phyloP scores from a whole-genome alignment of 1,140 invertebrate genomes.

The Alviniconcha marisindica region DNA sequence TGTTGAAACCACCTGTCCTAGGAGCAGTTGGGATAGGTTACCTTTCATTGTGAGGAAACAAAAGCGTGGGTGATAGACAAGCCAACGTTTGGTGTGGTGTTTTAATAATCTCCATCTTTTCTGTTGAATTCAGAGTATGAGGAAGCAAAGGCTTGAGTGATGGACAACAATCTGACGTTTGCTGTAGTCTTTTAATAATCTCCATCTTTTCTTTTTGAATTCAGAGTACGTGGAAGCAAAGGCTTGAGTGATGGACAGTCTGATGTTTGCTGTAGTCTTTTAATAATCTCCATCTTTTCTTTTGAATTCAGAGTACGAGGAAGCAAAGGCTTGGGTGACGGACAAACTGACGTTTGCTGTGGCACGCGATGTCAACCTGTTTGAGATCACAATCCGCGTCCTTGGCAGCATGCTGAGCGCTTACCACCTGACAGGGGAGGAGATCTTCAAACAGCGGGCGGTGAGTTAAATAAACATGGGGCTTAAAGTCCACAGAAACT shows the following conservation, averaged over 20 bases:
- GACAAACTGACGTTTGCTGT: constrained; percentile 84
- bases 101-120: no score
- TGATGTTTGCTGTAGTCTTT: no score
- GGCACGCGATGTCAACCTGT: constrained; percentile 94
- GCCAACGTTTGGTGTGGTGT: no score
- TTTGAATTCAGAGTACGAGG: constrained; percentile 86
- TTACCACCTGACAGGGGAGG: constrained; percentile 95
- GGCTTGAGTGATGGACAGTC: no score
- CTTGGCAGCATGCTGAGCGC: constrained; percentile 95
- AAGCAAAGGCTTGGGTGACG: constrained; percentile 94
- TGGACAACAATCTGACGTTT: constrained; percentile 85
- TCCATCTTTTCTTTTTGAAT: constrained; percentile 43
- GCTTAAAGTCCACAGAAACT: no score
- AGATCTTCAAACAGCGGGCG: constrained; percentile 85
- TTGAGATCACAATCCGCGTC: constrained; percentile 99
- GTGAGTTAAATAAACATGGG: constrained; percentile 72
- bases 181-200: no score
- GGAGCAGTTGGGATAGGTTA: no score
- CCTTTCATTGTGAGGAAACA: no score
- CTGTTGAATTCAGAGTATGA: constrained; percentile 84
- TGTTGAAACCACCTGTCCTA: no score
- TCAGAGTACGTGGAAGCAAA: constrained; percentile 95
- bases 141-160: constrained; percentile 94
- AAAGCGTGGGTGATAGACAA: no score
- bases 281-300: constrained; percentile 31